Conservation (phyloP, 2,113 vertebrate genomes). For the Nicator chloris region DNA sequence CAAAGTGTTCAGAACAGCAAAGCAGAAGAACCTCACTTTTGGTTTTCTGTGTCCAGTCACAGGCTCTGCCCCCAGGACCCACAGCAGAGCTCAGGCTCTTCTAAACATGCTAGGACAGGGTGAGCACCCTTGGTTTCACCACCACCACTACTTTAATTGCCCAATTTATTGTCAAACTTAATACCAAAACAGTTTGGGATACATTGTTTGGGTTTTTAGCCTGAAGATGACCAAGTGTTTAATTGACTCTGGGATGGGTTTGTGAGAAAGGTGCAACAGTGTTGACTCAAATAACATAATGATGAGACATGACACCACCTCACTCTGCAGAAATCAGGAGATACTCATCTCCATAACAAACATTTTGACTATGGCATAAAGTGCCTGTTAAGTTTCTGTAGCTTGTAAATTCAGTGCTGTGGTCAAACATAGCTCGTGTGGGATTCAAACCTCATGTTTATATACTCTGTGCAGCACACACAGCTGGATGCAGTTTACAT, state of each 20-base stretch:
- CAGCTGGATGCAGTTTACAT: not conserved
- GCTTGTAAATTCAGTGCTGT: not conserved
- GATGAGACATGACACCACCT: not conserved
- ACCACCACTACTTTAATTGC: not conserved
- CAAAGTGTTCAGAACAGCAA: not conserved
- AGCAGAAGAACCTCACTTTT: not conserved
- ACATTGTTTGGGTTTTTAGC: not conserved
- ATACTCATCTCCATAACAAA: not conserved
- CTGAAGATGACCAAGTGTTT: not conserved
- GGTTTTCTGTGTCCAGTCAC: not conserved
- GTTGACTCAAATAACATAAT: not conserved
- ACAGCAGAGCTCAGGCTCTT: not conserved
- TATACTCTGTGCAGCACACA: not conserved
- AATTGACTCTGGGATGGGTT: not conserved
- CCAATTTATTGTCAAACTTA: not conserved
- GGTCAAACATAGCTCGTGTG: not conserved
- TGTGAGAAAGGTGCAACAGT: not conserved
- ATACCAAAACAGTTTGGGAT: not conserved
- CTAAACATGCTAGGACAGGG: not conserved
- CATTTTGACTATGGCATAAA: not conserved
- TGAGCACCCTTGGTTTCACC: not conserved
- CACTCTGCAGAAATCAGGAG: not conserved
- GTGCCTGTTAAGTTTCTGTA: not conserved
- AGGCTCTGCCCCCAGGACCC: not conserved
- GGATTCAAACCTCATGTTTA: not conserved